Evolutionary conservation across 2,113 vertebrate species (phyloP), one percentile per base, ranked within the genome.

Genomic region (Machaerirhynchus nigripectus): DNA sequence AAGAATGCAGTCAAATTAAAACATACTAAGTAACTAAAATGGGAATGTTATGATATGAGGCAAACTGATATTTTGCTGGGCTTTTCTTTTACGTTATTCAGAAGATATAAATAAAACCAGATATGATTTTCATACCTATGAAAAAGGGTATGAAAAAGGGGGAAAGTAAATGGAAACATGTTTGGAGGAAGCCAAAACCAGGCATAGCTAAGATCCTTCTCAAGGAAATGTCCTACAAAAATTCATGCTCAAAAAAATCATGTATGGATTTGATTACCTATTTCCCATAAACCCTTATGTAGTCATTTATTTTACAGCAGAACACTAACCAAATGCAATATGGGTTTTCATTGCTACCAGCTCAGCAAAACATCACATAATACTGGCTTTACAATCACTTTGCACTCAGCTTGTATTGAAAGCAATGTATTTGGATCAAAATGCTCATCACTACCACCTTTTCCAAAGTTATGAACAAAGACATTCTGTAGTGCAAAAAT

Each of bases 231-330:
- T 73, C 28, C 37, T 40, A 46, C 22, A 27, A 65, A 83, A 78
- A 59, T 20, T 39, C 27, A 40, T 63, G 12, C 12, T 40, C 27
- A 40, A 63, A 40, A 61, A 30, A 30, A 63, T 40, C 12, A 21
- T 27, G 13, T 35, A 11, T 33, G 33, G 15, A n/a, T 84, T 73
- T 70, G 60, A 55, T 70, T 70, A 77, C 19, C 3, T 81, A 15
- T 75, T 93, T 89, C 37, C 47, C 35, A 44, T 47, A 87, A 84
- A 78, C 13, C 70, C 60, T 80, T 65, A 57, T 59, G 27, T 4
- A 84, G 21, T 64, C 8, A 89, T 89, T 87, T 82, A 79, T 91
- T 93, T 87, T 63, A 68, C 28, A 82, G 37, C 57, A 64, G 40
- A 93, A 68, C 27, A 31, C 33, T 83, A 75, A 75, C n/a, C 42